These are phyloP conservation scores for Caenorhabditis afra DNA, from an alignment of 2,888 invertebrate genomes.

Conservation along the genomic window DNA sequence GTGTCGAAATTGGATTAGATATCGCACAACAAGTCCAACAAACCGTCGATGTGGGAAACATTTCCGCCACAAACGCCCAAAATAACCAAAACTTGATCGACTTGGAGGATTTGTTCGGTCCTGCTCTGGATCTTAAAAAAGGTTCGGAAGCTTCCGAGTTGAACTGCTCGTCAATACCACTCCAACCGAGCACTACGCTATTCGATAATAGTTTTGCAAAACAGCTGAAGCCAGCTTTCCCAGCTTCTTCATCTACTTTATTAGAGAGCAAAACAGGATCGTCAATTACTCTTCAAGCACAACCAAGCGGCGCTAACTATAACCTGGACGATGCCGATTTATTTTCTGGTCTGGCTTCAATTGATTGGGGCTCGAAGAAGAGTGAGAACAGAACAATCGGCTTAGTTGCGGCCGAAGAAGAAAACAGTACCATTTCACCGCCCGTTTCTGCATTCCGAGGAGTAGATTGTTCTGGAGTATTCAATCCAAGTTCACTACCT, in stretches of 20 bases:
- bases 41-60: too few species aligned
- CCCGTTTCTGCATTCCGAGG: constrained; percentile 39
- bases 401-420: background rate
- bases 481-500: constrained; percentile 42
- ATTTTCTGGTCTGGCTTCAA: constrained; percentile 44
- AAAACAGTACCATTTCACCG: constrained; percentile 5
- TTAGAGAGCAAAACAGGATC: background rate
- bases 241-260: constrained; percentile 13
- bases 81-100: constrained; percentile 60
- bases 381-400: too few species aligned
- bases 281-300: background rate
- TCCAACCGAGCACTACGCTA: constrained; percentile 16
- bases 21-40: constrained; percentile 4
- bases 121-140: background rate
- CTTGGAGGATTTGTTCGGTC: constrained; percentile 63
- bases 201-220: constrained; percentile 26
- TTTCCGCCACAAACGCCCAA: constrained; percentile 5
- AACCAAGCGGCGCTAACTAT: constrained; percentile 28
- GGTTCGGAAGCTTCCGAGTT: background rate
- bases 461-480: constrained; percentile 23
- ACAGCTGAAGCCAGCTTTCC: constrained; percentile 23
- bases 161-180: background rate
- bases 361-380: constrained; percentile 46
- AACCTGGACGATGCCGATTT: constrained; percentile 37
- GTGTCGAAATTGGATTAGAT: constrained; percentile 45